A percentile compares a stretch with the other conserved stretches of the same genome.
Conservation (phyloP, 2,113 vertebrate species). For the Austrofundulus limnaeus region DNA sequence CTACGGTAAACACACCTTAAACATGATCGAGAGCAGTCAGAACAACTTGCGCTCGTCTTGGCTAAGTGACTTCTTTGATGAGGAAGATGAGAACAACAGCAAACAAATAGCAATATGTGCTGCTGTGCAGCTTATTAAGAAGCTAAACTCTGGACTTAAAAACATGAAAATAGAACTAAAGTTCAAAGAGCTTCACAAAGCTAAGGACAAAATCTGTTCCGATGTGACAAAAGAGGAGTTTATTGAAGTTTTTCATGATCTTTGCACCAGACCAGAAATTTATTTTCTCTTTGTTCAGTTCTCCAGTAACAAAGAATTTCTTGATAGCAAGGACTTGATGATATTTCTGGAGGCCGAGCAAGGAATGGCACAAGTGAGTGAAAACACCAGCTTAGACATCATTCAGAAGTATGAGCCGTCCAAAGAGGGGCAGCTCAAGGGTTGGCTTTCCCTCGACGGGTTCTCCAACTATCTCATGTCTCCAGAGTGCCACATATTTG, state of each 20-base stretch:
- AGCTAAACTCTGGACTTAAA: slow-evolving; percentile 92
- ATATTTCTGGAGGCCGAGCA: slow-evolving; percentile 99
- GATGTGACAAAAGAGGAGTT: slow-evolving; percentile 93
- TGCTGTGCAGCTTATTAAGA: slow-evolving; percentile 92
- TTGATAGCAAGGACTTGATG: slow-evolving; percentile 97
- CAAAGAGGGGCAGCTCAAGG: slow-evolving; percentile 89
- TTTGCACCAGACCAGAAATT: slow-evolving; percentile 97
- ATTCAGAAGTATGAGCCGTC: slow-evolving; percentile 94
- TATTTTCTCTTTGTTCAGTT: slow-evolving; percentile 99
- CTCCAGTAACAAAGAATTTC: slow-evolving; percentile 98
- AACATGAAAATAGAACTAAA: slow-evolving; percentile 94
- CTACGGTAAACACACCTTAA: slow-evolving; percentile 93
- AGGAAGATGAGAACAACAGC: slow-evolving; percentile 81
- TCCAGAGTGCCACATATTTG: slow-evolving; percentile 95
- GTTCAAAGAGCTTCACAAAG: slow-evolving; percentile 96
- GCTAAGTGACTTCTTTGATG: slow-evolving; percentile 90
- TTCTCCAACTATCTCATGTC: slow-evolving; percentile 98
- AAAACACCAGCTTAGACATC: slow-evolving; percentile 93
- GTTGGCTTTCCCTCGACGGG: slow-evolving; percentile 94
- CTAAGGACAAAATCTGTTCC: slow-evolving; percentile 85
- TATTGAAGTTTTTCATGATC: slow-evolving; percentile 97
- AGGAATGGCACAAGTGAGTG: slow-evolving; percentile 94
- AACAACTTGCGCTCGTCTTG: slow-evolving; percentile 95
- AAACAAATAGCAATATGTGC: slow-evolving; percentile 85
- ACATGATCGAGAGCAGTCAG: slow-evolving; percentile 95